Conservation (phyloP, 2,113 vertebrate species). For the Geococcyx californianus region DNA sequence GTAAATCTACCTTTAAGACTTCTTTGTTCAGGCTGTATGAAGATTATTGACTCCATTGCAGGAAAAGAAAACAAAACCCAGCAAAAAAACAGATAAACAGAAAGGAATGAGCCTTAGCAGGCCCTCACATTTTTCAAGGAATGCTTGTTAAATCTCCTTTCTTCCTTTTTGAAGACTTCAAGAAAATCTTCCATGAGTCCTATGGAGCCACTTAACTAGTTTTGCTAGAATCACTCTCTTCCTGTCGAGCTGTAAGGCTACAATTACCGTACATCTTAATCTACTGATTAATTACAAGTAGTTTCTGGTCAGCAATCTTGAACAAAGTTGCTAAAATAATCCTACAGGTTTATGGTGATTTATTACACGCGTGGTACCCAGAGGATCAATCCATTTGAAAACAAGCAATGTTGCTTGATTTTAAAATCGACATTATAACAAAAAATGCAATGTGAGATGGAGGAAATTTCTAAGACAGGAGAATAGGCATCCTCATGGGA, state of each 20-base stretch:
- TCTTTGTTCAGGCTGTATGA: not conserved
- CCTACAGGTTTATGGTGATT: not conserved
- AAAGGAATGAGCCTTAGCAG: not conserved
- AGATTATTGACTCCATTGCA: not conserved
- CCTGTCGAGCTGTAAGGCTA: not conserved
- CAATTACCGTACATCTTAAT: not conserved
- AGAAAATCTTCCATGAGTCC: not conserved
- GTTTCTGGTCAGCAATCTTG: not conserved
- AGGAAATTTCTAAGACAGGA: not conserved
- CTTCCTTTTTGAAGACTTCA: not conserved
- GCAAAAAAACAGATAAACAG: not conserved
- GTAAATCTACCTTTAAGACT: not conserved
- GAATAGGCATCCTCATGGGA: not conserved
- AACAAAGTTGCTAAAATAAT: not conserved
- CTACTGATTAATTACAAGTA: not conserved
- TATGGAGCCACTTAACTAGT: not conserved
- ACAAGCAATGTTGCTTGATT: not conserved
- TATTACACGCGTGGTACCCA: not conserved
- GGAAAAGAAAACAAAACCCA: not conserved
- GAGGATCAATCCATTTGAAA: not conserved
- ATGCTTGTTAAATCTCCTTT: not conserved
- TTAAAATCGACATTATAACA: not conserved
- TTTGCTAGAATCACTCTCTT: not conserved
- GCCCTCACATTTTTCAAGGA: not conserved
- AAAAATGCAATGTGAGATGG: not conserved